Evolutionary conservation across 2,797 vertebrate species (phyloP).

Genomic region (Cercopithecus neglectus): DNA sequence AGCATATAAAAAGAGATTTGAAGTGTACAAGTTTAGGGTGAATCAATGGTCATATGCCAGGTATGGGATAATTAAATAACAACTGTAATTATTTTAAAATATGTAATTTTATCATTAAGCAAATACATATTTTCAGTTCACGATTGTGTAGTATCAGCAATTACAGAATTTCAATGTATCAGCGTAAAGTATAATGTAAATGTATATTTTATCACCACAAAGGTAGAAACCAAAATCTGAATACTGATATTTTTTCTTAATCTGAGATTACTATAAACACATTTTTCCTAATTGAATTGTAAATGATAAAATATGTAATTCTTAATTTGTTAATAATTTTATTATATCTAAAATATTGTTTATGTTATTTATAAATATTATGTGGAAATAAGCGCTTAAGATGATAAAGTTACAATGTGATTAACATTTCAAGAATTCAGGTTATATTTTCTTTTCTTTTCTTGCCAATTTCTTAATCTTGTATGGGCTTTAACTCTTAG

Average conservation of each 20-base stretch:
- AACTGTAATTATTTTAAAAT: not conserved
- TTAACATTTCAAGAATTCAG: slow-evolving; percentile 22
- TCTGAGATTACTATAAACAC: not conserved
- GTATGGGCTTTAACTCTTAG: slow-evolving; percentile 6
- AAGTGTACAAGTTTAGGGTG: not conserved
- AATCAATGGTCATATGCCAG: not conserved
- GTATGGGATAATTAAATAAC: slow-evolving; percentile 6
- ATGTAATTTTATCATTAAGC: not conserved
- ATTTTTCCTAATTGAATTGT: not conserved
- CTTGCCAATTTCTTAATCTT: not conserved
- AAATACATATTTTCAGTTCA: not conserved
- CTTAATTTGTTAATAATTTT: not conserved
- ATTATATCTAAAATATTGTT: not conserved
- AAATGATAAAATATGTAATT: not conserved
- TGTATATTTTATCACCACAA: not conserved
- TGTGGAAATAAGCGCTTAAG: not conserved
- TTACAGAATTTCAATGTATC: not conserved
- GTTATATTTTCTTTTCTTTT: slow-evolving; percentile 14
- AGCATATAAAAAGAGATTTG: not conserved
- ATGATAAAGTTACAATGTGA: not conserved
- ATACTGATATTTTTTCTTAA: not conserved
- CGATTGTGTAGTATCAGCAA: not conserved
- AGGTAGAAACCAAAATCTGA: not conserved
- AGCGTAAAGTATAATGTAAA: not conserved
- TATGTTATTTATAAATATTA: not conserved